These are phyloP conservation scores for Sycobia sp. DNA, from an alignment of 1,140 invertebrate species.

Conservation along the genomic window DNA sequence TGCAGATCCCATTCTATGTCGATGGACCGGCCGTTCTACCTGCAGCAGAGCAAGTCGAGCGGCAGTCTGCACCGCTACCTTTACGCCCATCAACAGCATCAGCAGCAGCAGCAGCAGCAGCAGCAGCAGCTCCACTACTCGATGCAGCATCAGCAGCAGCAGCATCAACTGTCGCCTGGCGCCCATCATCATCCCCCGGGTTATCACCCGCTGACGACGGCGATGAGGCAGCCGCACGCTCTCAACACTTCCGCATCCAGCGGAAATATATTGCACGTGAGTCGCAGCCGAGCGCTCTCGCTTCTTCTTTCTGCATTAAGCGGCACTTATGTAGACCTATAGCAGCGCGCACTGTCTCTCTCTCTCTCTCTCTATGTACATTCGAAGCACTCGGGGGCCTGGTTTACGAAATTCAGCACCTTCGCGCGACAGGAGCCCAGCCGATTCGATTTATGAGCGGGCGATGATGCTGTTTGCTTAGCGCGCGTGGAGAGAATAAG, in stretches of 20 bases:
- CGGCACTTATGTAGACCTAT: too few species aligned
- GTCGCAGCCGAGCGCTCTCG: too few species aligned
- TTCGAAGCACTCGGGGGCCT: too few species aligned
- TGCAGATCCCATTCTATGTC: constrained; percentile 53
- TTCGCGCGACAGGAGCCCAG: too few species aligned
- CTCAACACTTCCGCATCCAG: constrained; percentile 69
- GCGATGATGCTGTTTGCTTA: too few species aligned
- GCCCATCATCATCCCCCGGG: constrained; percentile 46
- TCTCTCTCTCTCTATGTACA: too few species aligned
- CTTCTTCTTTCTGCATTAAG: too few species aligned
- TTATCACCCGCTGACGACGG: constrained; percentile 55
- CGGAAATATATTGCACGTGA: constrained; percentile 72
- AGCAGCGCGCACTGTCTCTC: too few species aligned
- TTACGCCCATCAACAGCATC: constrained; percentile 60
- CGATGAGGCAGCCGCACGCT: constrained; percentile 51
- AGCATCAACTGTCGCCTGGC: constrained; percentile 49
- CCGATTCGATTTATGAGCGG: too few species aligned
- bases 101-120: constrained; percentile 45
- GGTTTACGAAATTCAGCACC: too few species aligned
- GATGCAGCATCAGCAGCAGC: constrained; percentile 41
- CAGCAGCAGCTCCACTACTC: constrained; percentile 40
- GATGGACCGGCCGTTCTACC: constrained; percentile 50
- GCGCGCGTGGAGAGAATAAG: too few species aligned
- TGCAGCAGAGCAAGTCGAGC: constrained; percentile 69
- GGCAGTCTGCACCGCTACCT: constrained; percentile 64